Evolutionary conservation across 2,888 invertebrate genomes (phyloP), one percentile per base, ranked within the genome.

Genomic region (Tetheella fluctuosa): DNA sequence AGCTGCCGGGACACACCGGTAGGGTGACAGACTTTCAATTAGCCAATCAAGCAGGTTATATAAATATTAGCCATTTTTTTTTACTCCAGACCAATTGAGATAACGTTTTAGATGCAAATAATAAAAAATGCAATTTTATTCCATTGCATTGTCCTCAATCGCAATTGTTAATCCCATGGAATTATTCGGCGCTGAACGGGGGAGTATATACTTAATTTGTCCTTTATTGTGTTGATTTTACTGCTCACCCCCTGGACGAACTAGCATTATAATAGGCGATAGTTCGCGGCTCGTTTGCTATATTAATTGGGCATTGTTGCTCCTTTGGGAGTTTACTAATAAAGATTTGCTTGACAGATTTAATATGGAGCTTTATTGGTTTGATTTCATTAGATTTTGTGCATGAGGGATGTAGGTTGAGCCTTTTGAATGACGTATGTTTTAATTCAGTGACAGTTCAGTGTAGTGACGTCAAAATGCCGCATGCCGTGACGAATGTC

Each of bases 241-340:
- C 39, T 48, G 48, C 48, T 48, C 48, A 20, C 20, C 48, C 48
- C 20, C 48, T 7, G 8, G 20, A 8, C 20, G 20, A 10, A 10
- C 65, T 61, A 61, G 64, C 60, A 68, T 54, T 70, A 78, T 77
- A 78, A 78, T 77, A 75, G 66, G 69, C 71, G 74, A 75, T 76
- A 77, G 77, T 76, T 80, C 73, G 72, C 85, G 81, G 76, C 70
- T 81, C 85, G 86, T 85, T 85, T 84, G 80, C 72, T 73, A 76
- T 73, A 81, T 83, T 89, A 88, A 89, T 89, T 87, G 86, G 75
- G 70, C 79, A 84, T 84, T 83, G 81, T 80, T 81, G 80, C 77
- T 81, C 86, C 84, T 84, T 76, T 77, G 83, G 83, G 85, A 77
- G 25, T 60, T 57, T 42, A 61, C 60, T 76, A 75, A 77, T 71